A percentile compares a stretch with the other conserved stretches of the same genome.
phyloP scores from a whole-genome alignment of 35 echinoderm and acorn worm genomes.

The Ophioderma brevispina region DNA sequence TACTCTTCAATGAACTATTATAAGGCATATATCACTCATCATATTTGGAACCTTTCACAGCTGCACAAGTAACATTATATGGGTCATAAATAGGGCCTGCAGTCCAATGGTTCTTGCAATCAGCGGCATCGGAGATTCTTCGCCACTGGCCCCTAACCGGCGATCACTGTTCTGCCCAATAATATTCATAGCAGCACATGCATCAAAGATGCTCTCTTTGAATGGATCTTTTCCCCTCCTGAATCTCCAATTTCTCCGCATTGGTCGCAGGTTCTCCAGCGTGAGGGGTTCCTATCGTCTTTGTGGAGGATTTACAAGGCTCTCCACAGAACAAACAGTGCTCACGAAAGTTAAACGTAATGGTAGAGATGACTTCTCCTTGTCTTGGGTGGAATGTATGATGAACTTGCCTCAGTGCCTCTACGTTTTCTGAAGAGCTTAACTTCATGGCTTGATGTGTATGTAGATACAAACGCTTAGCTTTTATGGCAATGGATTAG shows the following conservation, averaged over 20 bases:
- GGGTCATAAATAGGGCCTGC: slow-evolving; percentile 13
- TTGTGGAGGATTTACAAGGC: slow-evolving; percentile 6
- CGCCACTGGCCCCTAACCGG: slow-evolving; percentile 50
- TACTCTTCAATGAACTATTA: background rate
- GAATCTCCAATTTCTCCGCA: slow-evolving; percentile 8
- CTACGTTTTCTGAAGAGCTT: background rate
- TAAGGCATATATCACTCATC: background rate
- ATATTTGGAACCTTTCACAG: background rate
- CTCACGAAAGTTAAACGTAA: slow-evolving; percentile 34
- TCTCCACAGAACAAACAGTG: slow-evolving; percentile 48
- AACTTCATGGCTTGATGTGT: background rate
- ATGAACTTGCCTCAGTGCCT: background rate
- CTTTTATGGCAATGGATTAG: slow-evolving; percentile 15
- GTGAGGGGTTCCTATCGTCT: slow-evolving; percentile 11
- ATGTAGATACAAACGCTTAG: slow-evolving; percentile 6
- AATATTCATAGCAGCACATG: slow-evolving; percentile 44
- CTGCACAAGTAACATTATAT: background rate
- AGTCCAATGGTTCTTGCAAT: slow-evolving; percentile 65
- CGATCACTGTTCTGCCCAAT: slow-evolving; percentile 50
- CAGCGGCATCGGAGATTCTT: slow-evolving; percentile 74
- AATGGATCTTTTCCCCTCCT: slow-evolving; percentile 17
- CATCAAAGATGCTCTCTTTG: slow-evolving; percentile 26
- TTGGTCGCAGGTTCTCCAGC: background rate
- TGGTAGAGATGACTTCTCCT: background rate
- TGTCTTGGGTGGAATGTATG: background rate